Base-by-base conservation (phyloP, 2,113 vertebrate species). In the Oenanthe melanoleuca region DNA sequence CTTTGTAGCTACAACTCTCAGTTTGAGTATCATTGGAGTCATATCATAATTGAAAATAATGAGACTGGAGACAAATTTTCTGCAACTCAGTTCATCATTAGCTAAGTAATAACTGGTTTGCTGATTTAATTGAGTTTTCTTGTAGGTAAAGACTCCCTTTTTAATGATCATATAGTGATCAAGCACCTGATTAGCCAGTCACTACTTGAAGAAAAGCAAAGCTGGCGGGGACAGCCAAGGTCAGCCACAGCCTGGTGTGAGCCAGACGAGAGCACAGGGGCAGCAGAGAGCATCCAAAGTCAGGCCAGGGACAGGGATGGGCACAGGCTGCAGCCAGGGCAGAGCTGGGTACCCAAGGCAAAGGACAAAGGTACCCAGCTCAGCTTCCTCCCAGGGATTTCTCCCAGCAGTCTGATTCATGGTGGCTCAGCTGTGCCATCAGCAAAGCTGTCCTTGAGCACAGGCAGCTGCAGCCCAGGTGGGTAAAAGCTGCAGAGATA, bases 251-350 rank as follows among this genome's bases (percentile, higher is more conserved):
- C 21, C 34, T 17, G 15, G 13, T 17, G 42, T 6, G 20, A 31
- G 33, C 12, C 25, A 29, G 26, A 6, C 0, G 4, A 42, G 47
- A 57, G 47, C 11, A 3, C 6, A 24, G 31, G 18, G 0, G 0
- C 12, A 31, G 47, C 23, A n/a, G 6, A 8, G 11, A 22, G n/a
- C 47, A 8, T 26, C 53, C 40, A 23, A 49, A 34, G 16, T 13
- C 40, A 25, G 42, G 31, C 37, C 42, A 40, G 20, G 12, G 49
- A 23, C 7, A 57, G 21, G n/a, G 21, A 20, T 29, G n/a, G n/a
- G 18, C 24, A 53, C 0, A 5, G 2, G 12, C 19, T 53, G 25
- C 64, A 38, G 25, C 6, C 44, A 59, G 17, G 21, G 6, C 21
- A 42, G 33, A 24, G n/a, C 29, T 45, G 56, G 22, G 9, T 8